Conservation (phyloP, 2,113 vertebrate species). For the Hemicordylus capensis region DNA sequence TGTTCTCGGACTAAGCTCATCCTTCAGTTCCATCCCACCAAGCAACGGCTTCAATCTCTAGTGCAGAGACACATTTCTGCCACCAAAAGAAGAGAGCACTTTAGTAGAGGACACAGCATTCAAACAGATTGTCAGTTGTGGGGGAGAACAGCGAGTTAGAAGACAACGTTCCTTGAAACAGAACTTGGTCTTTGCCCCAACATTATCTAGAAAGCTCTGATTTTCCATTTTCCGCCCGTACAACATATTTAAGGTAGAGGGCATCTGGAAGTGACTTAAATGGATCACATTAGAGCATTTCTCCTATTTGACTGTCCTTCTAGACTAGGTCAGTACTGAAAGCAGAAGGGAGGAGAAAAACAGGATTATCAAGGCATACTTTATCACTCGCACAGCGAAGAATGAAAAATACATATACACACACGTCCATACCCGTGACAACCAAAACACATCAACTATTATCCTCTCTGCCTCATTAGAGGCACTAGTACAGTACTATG, state of each 20-base stretch:
- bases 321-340: background rate
- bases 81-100: background rate
- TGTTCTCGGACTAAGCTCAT: background rate
- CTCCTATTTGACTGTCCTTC: background rate
- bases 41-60: background rate
- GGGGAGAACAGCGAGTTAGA: background rate
- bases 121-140: background rate
- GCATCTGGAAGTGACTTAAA: background rate
- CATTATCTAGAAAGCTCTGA: background rate
- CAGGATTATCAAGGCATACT: background rate
- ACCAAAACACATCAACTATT: background rate
- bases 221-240: too few relatives aligned
- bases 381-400: background rate
- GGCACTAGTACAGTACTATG: background rate
- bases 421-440: background rate
- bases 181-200: background rate
- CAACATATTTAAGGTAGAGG: background rate
- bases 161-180: background rate
- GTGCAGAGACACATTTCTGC: background rate
- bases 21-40: fast-evolving
- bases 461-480: background rate
- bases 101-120: background rate
- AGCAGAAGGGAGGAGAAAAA: background rate
- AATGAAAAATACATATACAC: background rate
- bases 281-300: background rate